These are phyloP conservation scores for Bradypodion ventrale DNA, from an alignment of 2,797 vertebrate species.

Conservation along the genomic window DNA sequence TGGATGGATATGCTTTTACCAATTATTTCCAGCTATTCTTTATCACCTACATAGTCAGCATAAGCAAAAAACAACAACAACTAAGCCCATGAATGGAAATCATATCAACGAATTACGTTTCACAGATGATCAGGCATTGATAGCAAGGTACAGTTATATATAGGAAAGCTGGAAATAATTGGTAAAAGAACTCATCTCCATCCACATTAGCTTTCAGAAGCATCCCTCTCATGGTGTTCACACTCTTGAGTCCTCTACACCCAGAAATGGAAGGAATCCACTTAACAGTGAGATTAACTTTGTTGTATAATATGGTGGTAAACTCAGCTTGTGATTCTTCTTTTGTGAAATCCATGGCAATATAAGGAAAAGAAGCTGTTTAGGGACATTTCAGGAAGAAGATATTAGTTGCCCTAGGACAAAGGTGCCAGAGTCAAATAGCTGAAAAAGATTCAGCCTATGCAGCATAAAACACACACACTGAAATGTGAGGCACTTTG, in stretches of 20 bases:
- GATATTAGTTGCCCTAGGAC: conserved; percentile 41
- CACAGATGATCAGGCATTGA: too few relatives aligned
- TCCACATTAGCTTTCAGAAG: background rate
- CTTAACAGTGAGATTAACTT: background rate
- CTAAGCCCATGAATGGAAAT: too few relatives aligned
- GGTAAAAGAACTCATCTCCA: too few relatives aligned
- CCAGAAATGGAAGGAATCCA: background rate
- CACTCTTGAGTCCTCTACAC: background rate
- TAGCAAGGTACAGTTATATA: too few relatives aligned
- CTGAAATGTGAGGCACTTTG: conserved; percentile 45
- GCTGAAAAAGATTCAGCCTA: conserved; percentile 42
- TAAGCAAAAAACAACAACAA: too few relatives aligned
- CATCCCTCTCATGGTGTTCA: too few relatives aligned
- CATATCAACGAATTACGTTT: too few relatives aligned
- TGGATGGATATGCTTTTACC: too few relatives aligned
- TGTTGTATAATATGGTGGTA: background rate
- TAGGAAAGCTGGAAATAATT: too few relatives aligned
- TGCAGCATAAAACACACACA: conserved; percentile 44
- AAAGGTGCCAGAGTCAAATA: conserved; percentile 15
- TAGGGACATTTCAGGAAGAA: background rate
- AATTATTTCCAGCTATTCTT: too few relatives aligned
- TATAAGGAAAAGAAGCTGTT: conserved; percentile 29
- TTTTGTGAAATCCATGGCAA: conserved; percentile 36
- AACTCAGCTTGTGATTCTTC: background rate
- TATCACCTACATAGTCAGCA: too few relatives aligned